These are phyloP conservation scores for Habrosyne pyritoides DNA, from an alignment of 2,888 invertebrate genomes.

Conservation along the genomic window DNA sequence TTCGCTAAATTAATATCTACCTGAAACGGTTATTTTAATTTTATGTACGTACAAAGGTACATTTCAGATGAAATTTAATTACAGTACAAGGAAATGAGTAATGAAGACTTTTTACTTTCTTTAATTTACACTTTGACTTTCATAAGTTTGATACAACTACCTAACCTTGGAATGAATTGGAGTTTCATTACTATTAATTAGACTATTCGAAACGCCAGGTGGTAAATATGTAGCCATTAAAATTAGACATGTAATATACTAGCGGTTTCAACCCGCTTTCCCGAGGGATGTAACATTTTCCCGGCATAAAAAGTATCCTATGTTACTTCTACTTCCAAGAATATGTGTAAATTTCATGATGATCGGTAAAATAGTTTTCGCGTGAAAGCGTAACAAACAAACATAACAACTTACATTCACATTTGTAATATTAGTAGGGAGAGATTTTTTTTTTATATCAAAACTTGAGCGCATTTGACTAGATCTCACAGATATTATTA, in stretches of 20 bases:
- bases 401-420: too few species aligned
- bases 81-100: not conserved
- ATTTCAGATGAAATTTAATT: conserved; percentile 1
- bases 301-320: too few species aligned
- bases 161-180: not conserved
- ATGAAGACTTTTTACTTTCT: not conserved
- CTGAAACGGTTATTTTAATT: conserved; percentile 3
- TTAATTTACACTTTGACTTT: not conserved
- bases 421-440: too few species aligned
- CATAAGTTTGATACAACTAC: not conserved
- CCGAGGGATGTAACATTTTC: too few species aligned
- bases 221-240: not conserved
- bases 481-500: too few species aligned
- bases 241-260: too few species aligned
- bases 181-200: not conserved
- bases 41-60: not conserved
- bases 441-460: too few species aligned
- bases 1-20: conserved; percentile 19
- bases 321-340: too few species aligned
- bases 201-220: not conserved
- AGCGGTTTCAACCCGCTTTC: too few species aligned
- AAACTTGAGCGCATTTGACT: too few species aligned
- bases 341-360: not conserved
- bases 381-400: too few species aligned
- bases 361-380: too few species aligned